Evolutionary conservation across 2,797 vertebrate genomes (phyloP).

Genomic region (Macroramphosus scolopax): DNA sequence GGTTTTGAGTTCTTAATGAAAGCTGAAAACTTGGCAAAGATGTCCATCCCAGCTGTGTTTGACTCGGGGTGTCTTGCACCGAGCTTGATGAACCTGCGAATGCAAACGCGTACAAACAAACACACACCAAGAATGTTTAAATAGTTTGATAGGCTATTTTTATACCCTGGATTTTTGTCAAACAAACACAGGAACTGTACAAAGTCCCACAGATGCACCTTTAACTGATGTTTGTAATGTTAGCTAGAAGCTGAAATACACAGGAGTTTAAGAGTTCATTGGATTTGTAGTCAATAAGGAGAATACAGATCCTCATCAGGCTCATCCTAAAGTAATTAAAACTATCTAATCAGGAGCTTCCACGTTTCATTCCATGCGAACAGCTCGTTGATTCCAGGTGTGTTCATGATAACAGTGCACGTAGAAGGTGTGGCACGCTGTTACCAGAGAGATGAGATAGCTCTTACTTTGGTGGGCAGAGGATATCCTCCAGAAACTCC

Average conservation of each 20-base stretch:
- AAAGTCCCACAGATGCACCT: too few relatives aligned
- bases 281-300: neutral
- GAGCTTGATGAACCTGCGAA: constrained; percentile 89
- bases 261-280: too few relatives aligned
- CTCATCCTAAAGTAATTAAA: too few relatives aligned
- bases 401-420: neutral
- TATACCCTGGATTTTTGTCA: too few relatives aligned
- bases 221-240: too few relatives aligned
- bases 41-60: constrained; percentile 97
- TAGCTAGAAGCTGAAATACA: too few relatives aligned
- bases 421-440: neutral
- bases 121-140: neutral
- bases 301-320: too few relatives aligned
- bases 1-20: constrained; percentile 98
- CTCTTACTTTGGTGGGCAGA: constrained; percentile 95
- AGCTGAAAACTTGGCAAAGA: constrained; percentile 98
- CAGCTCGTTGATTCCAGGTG: too few relatives aligned
- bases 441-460: constrained; percentile 11
- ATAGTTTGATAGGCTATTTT: too few relatives aligned
- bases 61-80: constrained; percentile 94
- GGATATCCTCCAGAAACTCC: constrained; percentile 96
- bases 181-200: too few relatives aligned
- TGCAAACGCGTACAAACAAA: constrained; percentile 19
- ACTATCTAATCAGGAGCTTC: too few relatives aligned
- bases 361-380: too few relatives aligned